phyloP scores from a whole-genome alignment of 2,113 vertebrate species.

The Piliocolobus tephrosceles region DNA sequence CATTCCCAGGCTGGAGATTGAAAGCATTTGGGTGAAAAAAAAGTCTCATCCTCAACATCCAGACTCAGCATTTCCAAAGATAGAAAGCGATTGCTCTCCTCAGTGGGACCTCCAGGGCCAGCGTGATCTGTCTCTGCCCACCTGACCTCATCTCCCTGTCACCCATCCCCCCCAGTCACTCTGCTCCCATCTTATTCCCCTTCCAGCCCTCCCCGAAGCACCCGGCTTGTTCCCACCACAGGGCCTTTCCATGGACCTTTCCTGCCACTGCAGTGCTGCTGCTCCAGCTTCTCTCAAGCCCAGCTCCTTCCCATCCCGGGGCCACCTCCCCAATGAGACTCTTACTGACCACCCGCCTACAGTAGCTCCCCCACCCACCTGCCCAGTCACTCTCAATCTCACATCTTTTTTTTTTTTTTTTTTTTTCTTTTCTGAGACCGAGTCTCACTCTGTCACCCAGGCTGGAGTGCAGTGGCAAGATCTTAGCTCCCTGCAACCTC shows the following conservation, averaged over 20 bases:
- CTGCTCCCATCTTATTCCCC: too few relatives aligned
- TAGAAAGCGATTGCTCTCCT: neutral
- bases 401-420: too few relatives aligned
- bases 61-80: neutral
- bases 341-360: neutral
- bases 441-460: too few relatives aligned
- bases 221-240: neutral
- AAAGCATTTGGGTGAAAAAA: neutral
- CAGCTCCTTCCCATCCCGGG: accelerated
- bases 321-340: neutral
- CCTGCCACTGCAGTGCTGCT: accelerated
- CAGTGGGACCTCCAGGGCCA: neutral
- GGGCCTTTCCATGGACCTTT: neutral
- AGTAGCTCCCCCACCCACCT: accelerated
- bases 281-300: neutral
- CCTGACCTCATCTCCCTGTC: accelerated
- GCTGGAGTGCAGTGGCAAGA: too few relatives aligned
- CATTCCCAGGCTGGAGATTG: accelerated
- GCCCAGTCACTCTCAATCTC: neutral
- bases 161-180: neutral
- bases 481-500: too few relatives aligned
- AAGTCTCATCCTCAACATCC: accelerated
- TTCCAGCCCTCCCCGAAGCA: neutral
- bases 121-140: neutral
- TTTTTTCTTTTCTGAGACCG: too few relatives aligned